Conservation (phyloP, 2,888 invertebrate genomes). For the Ochlodes sylvanus region DNA sequence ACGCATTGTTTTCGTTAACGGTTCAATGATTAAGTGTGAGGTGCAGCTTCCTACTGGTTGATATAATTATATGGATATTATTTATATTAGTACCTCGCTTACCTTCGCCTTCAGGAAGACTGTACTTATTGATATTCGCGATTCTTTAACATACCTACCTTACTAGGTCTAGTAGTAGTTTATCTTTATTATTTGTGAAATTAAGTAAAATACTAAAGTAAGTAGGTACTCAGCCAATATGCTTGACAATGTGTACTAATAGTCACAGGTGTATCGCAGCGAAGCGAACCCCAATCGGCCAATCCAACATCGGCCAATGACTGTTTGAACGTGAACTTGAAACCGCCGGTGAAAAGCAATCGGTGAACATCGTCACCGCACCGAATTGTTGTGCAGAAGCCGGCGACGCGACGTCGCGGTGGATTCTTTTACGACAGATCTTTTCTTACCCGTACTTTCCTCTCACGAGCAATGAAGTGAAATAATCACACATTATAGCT, state of each 20-base stretch:
- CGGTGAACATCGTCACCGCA: not conserved
- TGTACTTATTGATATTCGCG: too few relatives aligned
- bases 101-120: too few relatives aligned
- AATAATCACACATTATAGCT: constrained; percentile 26
- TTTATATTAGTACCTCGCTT: too few relatives aligned
- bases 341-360: not conserved
- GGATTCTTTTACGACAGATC: not conserved
- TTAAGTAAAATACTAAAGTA: too few relatives aligned
- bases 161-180: too few relatives aligned
- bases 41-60: constrained; percentile 9
- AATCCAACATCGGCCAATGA: too few relatives aligned
- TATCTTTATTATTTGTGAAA: too few relatives aligned
- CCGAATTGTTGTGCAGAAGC: not conserved
- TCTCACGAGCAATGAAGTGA: constrained; percentile 21
- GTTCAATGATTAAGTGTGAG: not conserved
- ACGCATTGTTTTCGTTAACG: constrained; percentile 6
- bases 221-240: too few relatives aligned
- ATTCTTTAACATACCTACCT: too few relatives aligned
- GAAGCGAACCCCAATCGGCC: too few relatives aligned
- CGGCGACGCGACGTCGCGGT: not conserved
- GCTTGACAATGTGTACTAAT: too few relatives aligned
- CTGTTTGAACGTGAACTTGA: not conserved
- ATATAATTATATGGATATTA: not conserved
- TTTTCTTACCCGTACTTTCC: constrained; percentile 29
- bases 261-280: too few relatives aligned